phyloP scores from a whole-genome alignment of 1,140 invertebrate species.

The Ceratina japonica region DNA sequence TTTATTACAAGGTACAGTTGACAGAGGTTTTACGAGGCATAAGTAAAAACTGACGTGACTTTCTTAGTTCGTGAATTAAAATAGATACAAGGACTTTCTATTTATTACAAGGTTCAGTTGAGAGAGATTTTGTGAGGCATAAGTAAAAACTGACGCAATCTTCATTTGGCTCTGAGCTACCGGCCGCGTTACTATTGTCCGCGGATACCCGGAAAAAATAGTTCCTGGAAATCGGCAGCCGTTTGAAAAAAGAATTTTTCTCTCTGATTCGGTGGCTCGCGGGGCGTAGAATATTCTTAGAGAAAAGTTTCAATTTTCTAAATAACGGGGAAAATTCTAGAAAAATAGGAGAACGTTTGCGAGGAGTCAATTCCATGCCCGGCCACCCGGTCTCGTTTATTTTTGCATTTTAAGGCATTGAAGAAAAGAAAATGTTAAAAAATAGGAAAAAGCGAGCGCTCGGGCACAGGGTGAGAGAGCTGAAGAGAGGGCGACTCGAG shows the following conservation, averaged over 20 bases:
- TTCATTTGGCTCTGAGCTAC: conserved; percentile 65
- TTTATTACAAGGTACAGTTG: no score
- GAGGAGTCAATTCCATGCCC: conserved; percentile 68
- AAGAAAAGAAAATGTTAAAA: conserved; percentile 78
- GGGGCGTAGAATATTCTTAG: conserved; percentile 44
- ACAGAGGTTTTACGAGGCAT: no score
- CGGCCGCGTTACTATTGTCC: conserved; percentile 69
- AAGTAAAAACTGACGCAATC: no score
- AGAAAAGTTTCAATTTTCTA: conserved; percentile 71
- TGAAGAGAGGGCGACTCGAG: conserved; percentile 53
- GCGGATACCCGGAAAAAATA: conserved; percentile 23
- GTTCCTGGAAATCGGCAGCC: conserved; percentile 55
- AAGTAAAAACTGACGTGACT: no score
- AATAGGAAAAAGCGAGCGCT: conserved; percentile 74
- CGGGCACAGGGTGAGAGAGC: conserved; percentile 72
- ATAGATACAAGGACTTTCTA: no score
- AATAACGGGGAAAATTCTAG: conserved; percentile 44
- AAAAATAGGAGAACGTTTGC: conserved; percentile 57
- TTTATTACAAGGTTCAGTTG: no score
- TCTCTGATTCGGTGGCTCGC: conserved; percentile 62
- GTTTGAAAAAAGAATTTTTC: conserved; percentile 62
- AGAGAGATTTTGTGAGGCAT: no score
- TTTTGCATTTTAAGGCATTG: conserved; percentile 78
- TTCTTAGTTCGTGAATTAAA: no score
- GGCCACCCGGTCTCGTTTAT: conserved; percentile 73